These are phyloP conservation scores for Hydrozoanthus tunicans DNA, from an alignment of 64 coral and sea anemone genomes.

Conservation along the genomic window DNA sequence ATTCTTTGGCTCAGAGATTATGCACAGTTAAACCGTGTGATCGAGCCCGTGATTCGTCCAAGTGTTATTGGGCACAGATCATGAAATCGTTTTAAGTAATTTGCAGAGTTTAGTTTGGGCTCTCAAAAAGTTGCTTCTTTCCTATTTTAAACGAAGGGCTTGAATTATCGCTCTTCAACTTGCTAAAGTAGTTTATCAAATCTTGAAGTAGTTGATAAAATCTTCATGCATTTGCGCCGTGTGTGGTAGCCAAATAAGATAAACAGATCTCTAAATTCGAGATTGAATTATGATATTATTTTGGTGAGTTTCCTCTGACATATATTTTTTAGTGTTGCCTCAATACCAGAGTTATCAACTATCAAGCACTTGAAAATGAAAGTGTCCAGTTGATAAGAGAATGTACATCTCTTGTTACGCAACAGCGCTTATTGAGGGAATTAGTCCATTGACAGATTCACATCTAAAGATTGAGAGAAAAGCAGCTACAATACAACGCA, in stretches of 20 bases:
- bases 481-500: background rate
- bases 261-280: conserved; percentile 30
- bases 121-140: background rate
- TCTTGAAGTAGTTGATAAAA: background rate
- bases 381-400: background rate
- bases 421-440: background rate
- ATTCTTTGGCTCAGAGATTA: background rate
- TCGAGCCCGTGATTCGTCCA: too few relatives aligned
- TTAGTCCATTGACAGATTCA: background rate
- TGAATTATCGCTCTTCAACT: background rate
- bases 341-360: background rate
- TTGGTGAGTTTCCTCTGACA: background rate
- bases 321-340: background rate
- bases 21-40: background rate
- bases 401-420: background rate
- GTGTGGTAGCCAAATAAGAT: conserved; percentile 5
- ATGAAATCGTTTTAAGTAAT: background rate
- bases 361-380: background rate
- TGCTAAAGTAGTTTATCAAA: background rate
- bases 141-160: background rate
- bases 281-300: conserved; percentile 28
- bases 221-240: background rate
- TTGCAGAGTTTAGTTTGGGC: background rate
- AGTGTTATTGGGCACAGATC: background rate
- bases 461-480: background rate